Conservation (phyloP, 2,113 vertebrate genomes). For the Sardina pilchardus region DNA sequence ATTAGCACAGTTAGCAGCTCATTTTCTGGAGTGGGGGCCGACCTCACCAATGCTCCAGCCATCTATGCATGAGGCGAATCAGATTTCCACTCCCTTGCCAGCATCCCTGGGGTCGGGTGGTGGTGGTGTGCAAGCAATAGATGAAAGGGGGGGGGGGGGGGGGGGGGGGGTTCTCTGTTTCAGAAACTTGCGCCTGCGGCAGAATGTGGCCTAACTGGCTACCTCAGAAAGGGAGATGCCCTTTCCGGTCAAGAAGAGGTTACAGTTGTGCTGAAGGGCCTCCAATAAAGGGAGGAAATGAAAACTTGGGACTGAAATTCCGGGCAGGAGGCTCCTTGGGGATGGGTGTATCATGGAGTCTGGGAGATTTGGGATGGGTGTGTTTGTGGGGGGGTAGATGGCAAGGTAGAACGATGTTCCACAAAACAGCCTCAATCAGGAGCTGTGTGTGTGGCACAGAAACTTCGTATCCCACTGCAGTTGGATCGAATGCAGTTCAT, state of each 20-base stretch:
- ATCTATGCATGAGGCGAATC: slow-evolving; percentile 35
- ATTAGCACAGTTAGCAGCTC: slow-evolving; percentile 38
- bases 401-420: not conserved
- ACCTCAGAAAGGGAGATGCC: not conserved
- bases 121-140: not conserved
- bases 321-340: not conserved
- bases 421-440: not conserved
- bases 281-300: not conserved
- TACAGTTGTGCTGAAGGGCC: not conserved
- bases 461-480: not conserved
- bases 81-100: slow-evolving; percentile 2
- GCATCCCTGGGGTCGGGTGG: not conserved
- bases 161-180: not conserved
- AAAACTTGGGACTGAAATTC: slow-evolving; percentile 1
- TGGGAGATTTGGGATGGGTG: not conserved
- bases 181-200: not conserved
- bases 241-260: not conserved
- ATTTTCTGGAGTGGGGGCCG: slow-evolving; percentile 20
- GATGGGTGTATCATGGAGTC: not conserved
- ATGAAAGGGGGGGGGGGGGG: not conserved
- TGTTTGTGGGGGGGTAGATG: not conserved
- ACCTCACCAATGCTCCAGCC: not conserved
- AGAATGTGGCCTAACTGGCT: not conserved
- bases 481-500: not conserved
- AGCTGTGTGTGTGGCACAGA: not conserved